Evolutionary conservation across 2,888 invertebrate species (phyloP).

Genomic region (Apoda limacodes): DNA sequence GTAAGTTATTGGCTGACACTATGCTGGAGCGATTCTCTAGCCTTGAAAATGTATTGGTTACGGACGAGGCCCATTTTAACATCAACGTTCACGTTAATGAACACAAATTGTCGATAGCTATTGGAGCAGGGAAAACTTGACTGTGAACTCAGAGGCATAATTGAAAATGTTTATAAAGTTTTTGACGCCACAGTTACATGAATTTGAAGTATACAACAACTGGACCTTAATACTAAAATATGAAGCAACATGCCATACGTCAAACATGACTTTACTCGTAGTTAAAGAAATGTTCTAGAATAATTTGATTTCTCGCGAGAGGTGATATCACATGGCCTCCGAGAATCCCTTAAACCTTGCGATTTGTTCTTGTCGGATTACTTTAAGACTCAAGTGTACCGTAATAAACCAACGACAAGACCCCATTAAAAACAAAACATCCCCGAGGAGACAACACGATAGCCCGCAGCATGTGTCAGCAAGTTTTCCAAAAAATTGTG

Average conservation of each 20-base stretch:
- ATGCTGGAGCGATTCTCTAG: slow-evolving; percentile 8
- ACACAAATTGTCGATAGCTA: slow-evolving; percentile 3
- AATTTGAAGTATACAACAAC: slow-evolving; percentile 14
- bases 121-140: slow-evolving; percentile 8
- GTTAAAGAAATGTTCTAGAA: slow-evolving; percentile 14
- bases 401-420: no score
- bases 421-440: slow-evolving; percentile 1
- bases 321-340: slow-evolving; percentile 11
- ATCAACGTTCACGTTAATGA: no score
- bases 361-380: slow-evolving; percentile 3
- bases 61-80: slow-evolving; percentile 6
- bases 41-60: slow-evolving; percentile 9
- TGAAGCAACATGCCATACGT: slow-evolving; percentile 19
- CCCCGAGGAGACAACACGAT: slow-evolving; percentile 4
- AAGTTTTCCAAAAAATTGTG: slow-evolving; percentile 10
- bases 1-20: slow-evolving; percentile 13
- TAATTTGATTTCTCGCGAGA: slow-evolving; percentile 15
- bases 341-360: slow-evolving; percentile 4
- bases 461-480: slow-evolving; percentile 6
- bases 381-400: slow-evolving; percentile 5
- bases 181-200: slow-evolving; percentile 13
- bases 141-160: slow-evolving; percentile 8
- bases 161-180: slow-evolving; percentile 4
- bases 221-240: slow-evolving; percentile 16
- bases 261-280: slow-evolving; percentile 11